Evolutionary conservation across 2,113 vertebrate species (phyloP), one percentile per base, ranked within the genome.

Genomic region (Leiothrix lutea): DNA sequence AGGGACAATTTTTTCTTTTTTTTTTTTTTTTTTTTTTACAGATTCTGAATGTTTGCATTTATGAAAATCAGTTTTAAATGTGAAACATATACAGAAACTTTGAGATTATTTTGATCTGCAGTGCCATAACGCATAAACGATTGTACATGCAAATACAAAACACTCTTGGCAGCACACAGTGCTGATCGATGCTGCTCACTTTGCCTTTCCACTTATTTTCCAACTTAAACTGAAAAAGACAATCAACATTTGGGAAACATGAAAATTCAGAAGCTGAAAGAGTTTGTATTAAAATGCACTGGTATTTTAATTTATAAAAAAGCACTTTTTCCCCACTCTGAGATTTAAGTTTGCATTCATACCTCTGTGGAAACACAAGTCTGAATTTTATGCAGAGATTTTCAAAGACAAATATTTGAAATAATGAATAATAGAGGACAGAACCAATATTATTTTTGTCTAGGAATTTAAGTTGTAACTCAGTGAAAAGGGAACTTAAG

Each of bases 31-130:
- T 75, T 74, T 86, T 66, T 66, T 81, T 86, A 86, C 65, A 94
- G 74, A 92, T 92, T 88, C 38, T 65, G 75, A 92, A 92, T 70
- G 81, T 89, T 85, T 89, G 74, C 62, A 91, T 92, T 88, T 95
- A 94, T 95, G 95, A 94, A 96, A 97, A 97, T 93, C 81, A 94
- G 81, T 82, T 97, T 93, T 72, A 93, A 94, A 97, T 96, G 74
- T 88, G 92, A 95, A 97, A 94, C 85, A 94, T 72, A 95, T 87
- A 96, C 70, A 91, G 90, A 93, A 96, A 95, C 79, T 85, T 93
- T 93, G 92, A 95, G 90, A 93, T 92, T 93, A 86, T 95, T 95
- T 95, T 93, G 92, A 94, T 96, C 80, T 82, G 60, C 57, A 36
- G 72, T 94, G 79, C 71, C 86, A 91, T 84, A 88, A 91, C 38